A percentile compares a stretch with the other conserved stretches of the same genome.
Conservation (phyloP, 2,888 invertebrate species). For the Belgica antarctica region DNA sequence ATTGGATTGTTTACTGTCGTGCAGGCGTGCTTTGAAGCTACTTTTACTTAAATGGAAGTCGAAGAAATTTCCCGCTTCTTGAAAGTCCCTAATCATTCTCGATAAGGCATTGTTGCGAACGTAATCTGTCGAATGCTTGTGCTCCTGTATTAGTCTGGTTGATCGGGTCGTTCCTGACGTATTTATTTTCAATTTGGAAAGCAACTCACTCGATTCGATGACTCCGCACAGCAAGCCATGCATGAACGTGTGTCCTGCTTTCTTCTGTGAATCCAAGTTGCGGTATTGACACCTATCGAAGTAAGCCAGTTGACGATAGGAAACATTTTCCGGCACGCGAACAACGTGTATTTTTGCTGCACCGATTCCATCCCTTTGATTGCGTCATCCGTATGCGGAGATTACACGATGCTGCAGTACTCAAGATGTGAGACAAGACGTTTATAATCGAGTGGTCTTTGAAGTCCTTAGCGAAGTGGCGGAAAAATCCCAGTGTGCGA, state of each 20-base stretch:
- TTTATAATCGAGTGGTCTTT: neutral
- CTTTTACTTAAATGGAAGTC: no score
- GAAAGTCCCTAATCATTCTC: neutral
- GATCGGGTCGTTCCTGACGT: neutral
- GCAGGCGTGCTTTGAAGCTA: no score
- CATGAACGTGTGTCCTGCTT: neutral
- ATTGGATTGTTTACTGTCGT: no score
- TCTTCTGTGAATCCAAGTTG: neutral
- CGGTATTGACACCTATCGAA: neutral
- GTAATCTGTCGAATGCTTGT: neutral
- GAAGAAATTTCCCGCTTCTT: neutral
- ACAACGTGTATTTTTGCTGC: neutral
- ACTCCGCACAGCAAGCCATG: neutral
- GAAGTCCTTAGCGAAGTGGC: neutral
- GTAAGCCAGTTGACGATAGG: neutral
- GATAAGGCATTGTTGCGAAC: neutral
- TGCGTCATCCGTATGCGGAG: neutral
- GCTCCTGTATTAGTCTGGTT: neutral
- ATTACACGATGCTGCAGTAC: neutral
- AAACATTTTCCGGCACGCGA: neutral
- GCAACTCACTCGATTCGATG: neutral
- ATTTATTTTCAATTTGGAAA: neutral
- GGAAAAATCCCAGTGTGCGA: neutral
- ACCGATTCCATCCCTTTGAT: neutral
- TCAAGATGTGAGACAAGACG: neutral